Evolutionary conservation across 2,113 vertebrate genomes (phyloP), one percentile per base, ranked within the genome.

Genomic region (Illadopsis cleaveri): DNA sequence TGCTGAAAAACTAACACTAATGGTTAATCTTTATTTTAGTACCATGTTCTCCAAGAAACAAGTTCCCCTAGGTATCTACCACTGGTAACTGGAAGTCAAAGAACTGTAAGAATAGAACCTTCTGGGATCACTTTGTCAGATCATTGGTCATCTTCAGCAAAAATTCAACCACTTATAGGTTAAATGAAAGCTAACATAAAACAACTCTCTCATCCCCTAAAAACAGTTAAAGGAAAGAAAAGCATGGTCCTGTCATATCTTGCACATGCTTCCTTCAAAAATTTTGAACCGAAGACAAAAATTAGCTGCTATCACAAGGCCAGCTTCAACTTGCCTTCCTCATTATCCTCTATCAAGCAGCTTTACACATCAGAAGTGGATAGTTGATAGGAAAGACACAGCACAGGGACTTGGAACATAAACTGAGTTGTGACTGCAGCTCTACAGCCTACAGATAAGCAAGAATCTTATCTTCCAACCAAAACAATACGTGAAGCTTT

Each of bases 311-410:
- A 89, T 64, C 47, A 58, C 71, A 47, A 80, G 42, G 62, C 82
- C 69, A 86, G 82, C 80, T 75, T 89, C 80, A 73, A 56, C 93
- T 83, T 93, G 91, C 64, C 71, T 66, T 86, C 68, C 51, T 94
- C 72, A 68, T 56, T 89, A 91, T 35, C 38, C 45, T 27, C 58
- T 77, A 22, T 73, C 77, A 86, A 78, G 37, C 53, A 92, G 51
- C 51, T 93, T 81, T 47, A 89, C 93, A 75, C 5, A 5, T 71
- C 69, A 90, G 69, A 94, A 76, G 83, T 44, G 64, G 68, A 70
- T 12, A 44, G 37, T 1, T 90, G 76, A 88, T 47, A 93, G 53
- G 62, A 88, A 70, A 89, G 72, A 78, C 35, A 48, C 40, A 68
- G 73, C 53, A 65, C 37, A 81, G 38, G 22, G 40, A 94, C 47